A percentile compares a stretch with the other conserved stretches of the same genome.
Conservation (phyloP, 2,113 vertebrate genomes). For the Calyptommatus sinebrachiatus region DNA sequence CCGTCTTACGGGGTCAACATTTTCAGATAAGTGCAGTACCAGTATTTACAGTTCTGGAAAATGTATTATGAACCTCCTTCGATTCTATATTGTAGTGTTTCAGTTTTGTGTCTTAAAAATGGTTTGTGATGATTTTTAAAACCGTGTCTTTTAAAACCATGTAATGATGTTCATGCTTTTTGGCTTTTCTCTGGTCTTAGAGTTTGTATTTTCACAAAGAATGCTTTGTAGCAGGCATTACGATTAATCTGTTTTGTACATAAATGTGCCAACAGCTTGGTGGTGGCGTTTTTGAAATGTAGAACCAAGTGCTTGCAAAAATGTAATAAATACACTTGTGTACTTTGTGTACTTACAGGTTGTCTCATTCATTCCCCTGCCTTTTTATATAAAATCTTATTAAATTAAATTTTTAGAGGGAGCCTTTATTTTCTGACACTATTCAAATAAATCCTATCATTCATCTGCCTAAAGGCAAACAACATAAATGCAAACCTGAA, state of each 20-base stretch:
- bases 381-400: constrained; percentile 3
- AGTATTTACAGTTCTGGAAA: constrained; percentile 84
- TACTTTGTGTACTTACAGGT: constrained; percentile 88
- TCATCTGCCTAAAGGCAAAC: not conserved
- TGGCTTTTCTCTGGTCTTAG: constrained; percentile 88
- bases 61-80: constrained; percentile 86
- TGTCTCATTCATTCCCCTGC: constrained; percentile 40
- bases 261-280: constrained; percentile 99
- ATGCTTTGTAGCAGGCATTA: constrained; percentile 97
- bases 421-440: not conserved
- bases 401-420: not conserved
- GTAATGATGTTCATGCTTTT: constrained; percentile 86
- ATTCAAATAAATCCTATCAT: not conserved
- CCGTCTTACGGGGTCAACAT: constrained; percentile 82
- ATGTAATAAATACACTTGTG: constrained; percentile 97
- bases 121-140: constrained; percentile 92
- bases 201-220: constrained; percentile 98
- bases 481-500: no score
- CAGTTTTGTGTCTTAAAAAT: constrained; percentile 88
- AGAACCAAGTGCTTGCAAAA: constrained; percentile 98
- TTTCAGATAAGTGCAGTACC: constrained; percentile 93
- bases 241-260: constrained; percentile 97
- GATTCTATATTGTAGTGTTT: constrained; percentile 93
- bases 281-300: constrained; percentile 99
- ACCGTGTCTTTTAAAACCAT: constrained; percentile 85